Conservation (phyloP, 2,888 invertebrate species). For the Thereva nobilitata region DNA sequence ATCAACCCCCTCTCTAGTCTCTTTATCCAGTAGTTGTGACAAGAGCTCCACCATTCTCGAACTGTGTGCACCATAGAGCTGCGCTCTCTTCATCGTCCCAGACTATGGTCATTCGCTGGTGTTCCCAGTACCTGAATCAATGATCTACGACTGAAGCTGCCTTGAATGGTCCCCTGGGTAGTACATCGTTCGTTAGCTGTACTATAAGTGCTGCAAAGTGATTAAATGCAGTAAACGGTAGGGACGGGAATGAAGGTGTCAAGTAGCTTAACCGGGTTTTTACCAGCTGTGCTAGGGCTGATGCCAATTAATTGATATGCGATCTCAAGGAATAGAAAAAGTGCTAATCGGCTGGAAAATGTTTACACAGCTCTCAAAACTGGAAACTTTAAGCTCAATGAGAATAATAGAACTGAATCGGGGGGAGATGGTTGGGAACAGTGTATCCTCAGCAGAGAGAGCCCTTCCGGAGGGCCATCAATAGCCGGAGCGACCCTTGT, state of each 20-base stretch:
- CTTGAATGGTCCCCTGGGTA: conserved; percentile 21
- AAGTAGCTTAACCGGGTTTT: not conserved
- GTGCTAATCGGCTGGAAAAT: conserved; percentile 33
- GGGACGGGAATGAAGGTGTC: not conserved
- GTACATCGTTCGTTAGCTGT: conserved; percentile 19
- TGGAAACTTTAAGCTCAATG: conserved; percentile 19
- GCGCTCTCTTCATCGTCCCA: not conserved
- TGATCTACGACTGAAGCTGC: not conserved
- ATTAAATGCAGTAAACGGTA: conserved; percentile 32
- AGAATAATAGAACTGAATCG: conserved; percentile 1
- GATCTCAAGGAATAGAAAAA: conserved; percentile 29
- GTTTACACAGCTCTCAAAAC: conserved; percentile 33
- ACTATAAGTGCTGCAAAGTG: conserved; percentile 20
- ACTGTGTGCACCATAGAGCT: no score
- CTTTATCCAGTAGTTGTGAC: no score
- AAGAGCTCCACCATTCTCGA: no score
- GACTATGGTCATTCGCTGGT: conserved; percentile 7
- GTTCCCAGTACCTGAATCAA: conserved; percentile 5
- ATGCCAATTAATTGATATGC: conserved; percentile 36
- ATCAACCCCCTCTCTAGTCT: conserved; percentile 6
- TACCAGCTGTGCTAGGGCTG: not conserved
- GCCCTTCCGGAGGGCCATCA: conserved; percentile 22
- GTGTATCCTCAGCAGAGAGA: not conserved
- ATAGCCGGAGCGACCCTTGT: conserved; percentile 23
- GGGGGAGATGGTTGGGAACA: not conserved